Conservation (phyloP, 2,113 vertebrate genomes). For the Cettia cetti region DNA sequence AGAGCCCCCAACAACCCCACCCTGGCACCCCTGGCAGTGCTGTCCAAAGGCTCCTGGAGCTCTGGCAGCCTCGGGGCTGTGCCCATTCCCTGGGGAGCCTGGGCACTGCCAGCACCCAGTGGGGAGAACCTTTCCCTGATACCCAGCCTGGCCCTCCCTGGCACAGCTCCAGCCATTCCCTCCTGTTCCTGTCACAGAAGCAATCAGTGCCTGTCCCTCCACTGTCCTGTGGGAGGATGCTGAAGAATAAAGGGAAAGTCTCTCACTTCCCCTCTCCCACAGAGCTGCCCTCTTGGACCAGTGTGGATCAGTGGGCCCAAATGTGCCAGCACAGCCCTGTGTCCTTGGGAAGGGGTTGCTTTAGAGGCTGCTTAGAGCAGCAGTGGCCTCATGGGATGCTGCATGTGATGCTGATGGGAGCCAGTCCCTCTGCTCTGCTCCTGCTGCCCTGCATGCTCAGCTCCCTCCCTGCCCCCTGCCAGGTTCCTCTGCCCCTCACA, state of each 20-base stretch:
- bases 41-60: too few relatives aligned
- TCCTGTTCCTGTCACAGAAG: background rate
- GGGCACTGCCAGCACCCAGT: background rate
- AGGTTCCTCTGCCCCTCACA: background rate
- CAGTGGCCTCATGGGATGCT: background rate
- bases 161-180: fast-evolving
- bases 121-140: background rate
- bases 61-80: background rate
- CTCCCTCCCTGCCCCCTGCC: background rate
- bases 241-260: background rate
- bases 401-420: background rate
- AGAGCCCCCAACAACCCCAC: too few relatives aligned
- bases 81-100: background rate
- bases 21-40: too few relatives aligned
- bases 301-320: background rate
- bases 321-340: background rate
- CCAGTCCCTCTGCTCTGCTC: background rate
- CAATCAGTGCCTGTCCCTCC: fast-evolving
- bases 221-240: background rate
- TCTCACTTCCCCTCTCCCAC: background rate
- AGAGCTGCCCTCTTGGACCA: background rate
- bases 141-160: fast-evolving
- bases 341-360: background rate
- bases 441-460: background rate
- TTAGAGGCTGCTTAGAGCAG: background rate